phyloP scores from a whole-genome alignment of 2,888 invertebrate genomes.

The Plagiodera versicolora region DNA sequence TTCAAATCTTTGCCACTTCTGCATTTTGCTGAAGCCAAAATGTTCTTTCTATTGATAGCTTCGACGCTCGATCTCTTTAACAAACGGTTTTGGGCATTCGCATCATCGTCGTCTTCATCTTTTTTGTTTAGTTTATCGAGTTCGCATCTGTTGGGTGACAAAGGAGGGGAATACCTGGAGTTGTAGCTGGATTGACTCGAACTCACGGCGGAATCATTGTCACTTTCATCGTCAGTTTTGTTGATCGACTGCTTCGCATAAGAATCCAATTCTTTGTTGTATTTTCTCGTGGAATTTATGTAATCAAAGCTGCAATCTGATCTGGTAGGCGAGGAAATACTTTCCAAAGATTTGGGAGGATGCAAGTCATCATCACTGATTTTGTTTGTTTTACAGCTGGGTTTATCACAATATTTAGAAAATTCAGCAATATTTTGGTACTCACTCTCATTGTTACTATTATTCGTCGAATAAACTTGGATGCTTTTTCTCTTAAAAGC shows the following conservation, averaged over 20 bases:
- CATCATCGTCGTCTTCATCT: slow-evolving; percentile 34
- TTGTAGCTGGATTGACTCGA: slow-evolving; percentile 79
- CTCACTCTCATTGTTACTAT: slow-evolving; percentile 32
- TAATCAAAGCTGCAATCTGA: slow-evolving; percentile 64
- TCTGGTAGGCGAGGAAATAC: slow-evolving; percentile 61
- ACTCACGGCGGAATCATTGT: slow-evolving; percentile 87
- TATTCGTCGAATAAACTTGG: slow-evolving; percentile 60
- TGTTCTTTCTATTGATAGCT: slow-evolving; percentile 83
- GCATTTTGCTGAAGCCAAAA: slow-evolving; percentile 82
- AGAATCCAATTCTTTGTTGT: slow-evolving; percentile 21
- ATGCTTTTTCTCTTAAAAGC: slow-evolving; percentile 78
- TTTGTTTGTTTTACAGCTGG: slow-evolving; percentile 32
- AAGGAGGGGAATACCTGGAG: slow-evolving; percentile 74
- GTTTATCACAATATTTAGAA: slow-evolving; percentile 32
- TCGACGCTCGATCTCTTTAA: slow-evolving; percentile 80
- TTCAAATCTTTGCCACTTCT: slow-evolving; percentile 78
- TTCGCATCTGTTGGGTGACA: slow-evolving; percentile 60
- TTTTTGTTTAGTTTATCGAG: slow-evolving; percentile 26
- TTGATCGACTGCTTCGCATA: slow-evolving; percentile 26
- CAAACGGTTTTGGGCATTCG: slow-evolving; percentile 60
- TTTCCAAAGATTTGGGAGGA: slow-evolving; percentile 61
- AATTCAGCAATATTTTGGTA: slow-evolving; percentile 26
- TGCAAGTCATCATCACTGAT: slow-evolving; percentile 43
- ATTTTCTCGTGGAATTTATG: slow-evolving; percentile 39
- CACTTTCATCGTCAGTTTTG: slow-evolving; percentile 66